These are phyloP conservation scores for Eumeta japonica DNA, from an alignment of 1,140 invertebrate species.

Conservation along the genomic window DNA sequence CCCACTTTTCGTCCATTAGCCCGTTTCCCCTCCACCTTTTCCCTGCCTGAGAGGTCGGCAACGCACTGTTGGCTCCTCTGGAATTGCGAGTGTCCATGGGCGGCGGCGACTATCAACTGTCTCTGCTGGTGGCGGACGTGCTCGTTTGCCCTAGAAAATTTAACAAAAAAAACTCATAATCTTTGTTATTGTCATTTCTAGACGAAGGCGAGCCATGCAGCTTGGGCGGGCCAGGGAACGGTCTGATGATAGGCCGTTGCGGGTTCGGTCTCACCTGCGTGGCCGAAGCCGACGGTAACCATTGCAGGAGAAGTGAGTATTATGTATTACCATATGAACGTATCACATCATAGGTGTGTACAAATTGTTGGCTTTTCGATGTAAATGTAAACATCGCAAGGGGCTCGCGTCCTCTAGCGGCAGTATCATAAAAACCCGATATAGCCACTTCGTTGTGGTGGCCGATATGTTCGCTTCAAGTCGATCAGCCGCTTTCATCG, in stretches of 20 bases:
- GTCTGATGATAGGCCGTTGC: constrained; percentile 34
- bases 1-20: no score
- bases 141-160: no score
- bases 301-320: constrained; percentile 36
- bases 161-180: no score
- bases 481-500: no score
- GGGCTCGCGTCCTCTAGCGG: background rate
- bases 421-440: background rate
- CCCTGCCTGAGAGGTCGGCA: no score
- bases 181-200: constrained; percentile 16
- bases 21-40: no score
- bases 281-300: constrained; percentile 11
- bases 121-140: no score
- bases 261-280: constrained; percentile 40
- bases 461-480: no score
- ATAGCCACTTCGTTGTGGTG: background rate
- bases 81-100: no score
- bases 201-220: constrained; percentile 30
- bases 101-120: no score
- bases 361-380: background rate
- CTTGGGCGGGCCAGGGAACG: constrained; percentile 32
- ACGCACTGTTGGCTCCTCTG: no score
- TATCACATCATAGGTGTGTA: background rate
- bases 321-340: background rate
- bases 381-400: background rate